A percentile compares a stretch with the other conserved stretches of the same genome.
Evolutionary conservation across 2,888 invertebrate genomes (phyloP).

Genomic region (Gnatocerus cornutus): DNA sequence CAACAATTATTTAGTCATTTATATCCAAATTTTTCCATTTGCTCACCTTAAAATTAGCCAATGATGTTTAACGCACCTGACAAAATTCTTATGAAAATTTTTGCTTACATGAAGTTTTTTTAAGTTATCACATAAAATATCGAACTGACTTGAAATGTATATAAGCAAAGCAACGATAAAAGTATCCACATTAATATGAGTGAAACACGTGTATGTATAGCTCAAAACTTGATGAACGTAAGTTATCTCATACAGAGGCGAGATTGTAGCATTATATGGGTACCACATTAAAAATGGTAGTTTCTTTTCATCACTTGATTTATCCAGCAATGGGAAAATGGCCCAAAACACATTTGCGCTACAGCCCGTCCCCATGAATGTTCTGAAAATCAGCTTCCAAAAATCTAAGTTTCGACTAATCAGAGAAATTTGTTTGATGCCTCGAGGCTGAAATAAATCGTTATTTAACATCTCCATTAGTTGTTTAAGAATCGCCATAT

Average conservation of each 20-base stretch:
- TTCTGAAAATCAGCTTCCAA: slow-evolving; percentile 43
- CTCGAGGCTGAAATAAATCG: slow-evolving; percentile 50
- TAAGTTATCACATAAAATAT: slow-evolving; percentile 31
- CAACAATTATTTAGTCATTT: slow-evolving; percentile 3
- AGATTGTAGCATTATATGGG: slow-evolving; percentile 7
- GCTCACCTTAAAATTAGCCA: slow-evolving; percentile 16
- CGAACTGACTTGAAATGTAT: slow-evolving; percentile 7
- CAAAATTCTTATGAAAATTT: neutral
- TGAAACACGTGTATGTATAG: neutral
- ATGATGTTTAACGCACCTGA: slow-evolving; percentile 24
- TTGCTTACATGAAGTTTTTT: slow-evolving; percentile 6
- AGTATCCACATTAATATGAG: slow-evolving; percentile 18
- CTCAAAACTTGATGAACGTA: slow-evolving; percentile 24
- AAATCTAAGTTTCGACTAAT: slow-evolving; percentile 28
- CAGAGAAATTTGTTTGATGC: slow-evolving; percentile 30
- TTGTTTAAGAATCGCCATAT: slow-evolving; percentile 10
- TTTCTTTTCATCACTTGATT: slow-evolving; percentile 14
- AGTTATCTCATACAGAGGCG: slow-evolving; percentile 30
- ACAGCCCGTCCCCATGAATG: slow-evolving; percentile 27
- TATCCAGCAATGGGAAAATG: slow-evolving; percentile 48
- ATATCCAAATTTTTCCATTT: neutral
- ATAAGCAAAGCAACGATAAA: slow-evolving; percentile 20
- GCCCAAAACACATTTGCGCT: slow-evolving; percentile 28
- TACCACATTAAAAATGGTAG: slow-evolving; percentile 32
- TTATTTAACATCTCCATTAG: slow-evolving; percentile 31